Conservation (phyloP, 2,113 vertebrate species). For the Orientallactaga bullata region DNA sequence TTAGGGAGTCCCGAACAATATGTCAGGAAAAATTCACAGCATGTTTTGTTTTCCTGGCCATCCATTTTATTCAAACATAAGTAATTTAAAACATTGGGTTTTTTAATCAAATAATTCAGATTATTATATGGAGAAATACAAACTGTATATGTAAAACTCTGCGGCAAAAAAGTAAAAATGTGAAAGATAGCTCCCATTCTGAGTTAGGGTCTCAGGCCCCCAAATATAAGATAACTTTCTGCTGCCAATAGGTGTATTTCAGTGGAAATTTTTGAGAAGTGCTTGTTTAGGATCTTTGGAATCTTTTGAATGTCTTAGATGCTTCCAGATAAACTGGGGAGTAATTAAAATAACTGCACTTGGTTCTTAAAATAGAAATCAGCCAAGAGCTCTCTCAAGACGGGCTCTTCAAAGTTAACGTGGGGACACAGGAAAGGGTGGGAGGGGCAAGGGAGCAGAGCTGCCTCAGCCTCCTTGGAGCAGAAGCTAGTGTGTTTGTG, state of each 20-base stretch:
- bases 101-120: neutral
- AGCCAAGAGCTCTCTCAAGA: constrained; percentile 40
- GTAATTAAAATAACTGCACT: constrained; percentile 72
- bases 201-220: neutral
- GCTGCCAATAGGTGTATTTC: neutral
- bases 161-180: constrained; percentile 16
- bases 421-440: neutral
- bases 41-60: neutral
- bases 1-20: neutral
- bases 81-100: constrained; percentile 4
- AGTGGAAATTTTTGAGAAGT: constrained; percentile 62
- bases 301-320: constrained; percentile 63
- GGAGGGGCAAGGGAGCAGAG: neutral
- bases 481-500: neutral
- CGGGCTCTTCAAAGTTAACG: constrained; percentile 40
- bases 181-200: constrained; percentile 40
- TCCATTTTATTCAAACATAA: constrained; percentile 19
- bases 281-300: constrained; percentile 56
- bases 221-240: constrained; percentile 47
- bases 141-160: neutral
- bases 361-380: constrained; percentile 70
- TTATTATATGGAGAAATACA: constrained; percentile 16
- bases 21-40: neutral
- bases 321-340: constrained; percentile 67
- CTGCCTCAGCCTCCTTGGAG: neutral